Conservation (phyloP, 2,888 invertebrate species). For the Sinotaia quadrata region DNA sequence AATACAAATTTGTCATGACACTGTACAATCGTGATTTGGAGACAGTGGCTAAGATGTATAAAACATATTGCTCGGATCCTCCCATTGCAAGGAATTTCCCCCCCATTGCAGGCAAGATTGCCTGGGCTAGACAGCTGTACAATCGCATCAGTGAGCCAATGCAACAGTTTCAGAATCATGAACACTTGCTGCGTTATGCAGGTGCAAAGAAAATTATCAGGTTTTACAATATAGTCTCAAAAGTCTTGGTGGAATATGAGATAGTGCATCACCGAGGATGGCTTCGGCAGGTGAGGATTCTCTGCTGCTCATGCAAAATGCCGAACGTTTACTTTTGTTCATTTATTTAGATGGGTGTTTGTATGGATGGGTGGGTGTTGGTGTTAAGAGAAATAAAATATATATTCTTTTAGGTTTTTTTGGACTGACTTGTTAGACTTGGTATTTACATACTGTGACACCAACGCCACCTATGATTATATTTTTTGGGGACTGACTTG, state of each 20-base stretch:
- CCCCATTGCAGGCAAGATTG: conserved; percentile 84
- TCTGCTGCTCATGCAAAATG: too few species aligned
- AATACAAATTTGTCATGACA: conserved; percentile 70
- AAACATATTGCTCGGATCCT: conserved; percentile 83
- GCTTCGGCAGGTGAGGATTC: conserved; percentile 78
- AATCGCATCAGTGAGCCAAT: conserved; percentile 83
- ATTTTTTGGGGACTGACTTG: too few species aligned
- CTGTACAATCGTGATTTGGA: conserved; percentile 70
- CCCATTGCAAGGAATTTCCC: conserved; percentile 83
- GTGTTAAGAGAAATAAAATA: too few species aligned
- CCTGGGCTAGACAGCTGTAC: conserved; percentile 87
- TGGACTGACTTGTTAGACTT: too few species aligned
- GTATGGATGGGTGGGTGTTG: too few species aligned
- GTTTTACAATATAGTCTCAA: conserved; percentile 83
- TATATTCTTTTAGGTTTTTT: too few species aligned
- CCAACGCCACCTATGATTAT: too few species aligned
- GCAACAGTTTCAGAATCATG: conserved; percentile 75
- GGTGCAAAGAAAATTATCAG: conserved; percentile 63
- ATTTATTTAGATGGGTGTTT: too few species aligned
- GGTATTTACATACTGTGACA: too few species aligned
- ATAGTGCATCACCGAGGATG: conserved; percentile 87
- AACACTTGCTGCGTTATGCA: conserved; percentile 55
- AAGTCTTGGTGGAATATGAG: conserved; percentile 87
- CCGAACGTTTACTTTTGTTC: too few species aligned
- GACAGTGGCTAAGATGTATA: conserved; percentile 74